Conservation (phyloP, 2,113 vertebrate species). For the Oenanthe oenanthe region DNA sequence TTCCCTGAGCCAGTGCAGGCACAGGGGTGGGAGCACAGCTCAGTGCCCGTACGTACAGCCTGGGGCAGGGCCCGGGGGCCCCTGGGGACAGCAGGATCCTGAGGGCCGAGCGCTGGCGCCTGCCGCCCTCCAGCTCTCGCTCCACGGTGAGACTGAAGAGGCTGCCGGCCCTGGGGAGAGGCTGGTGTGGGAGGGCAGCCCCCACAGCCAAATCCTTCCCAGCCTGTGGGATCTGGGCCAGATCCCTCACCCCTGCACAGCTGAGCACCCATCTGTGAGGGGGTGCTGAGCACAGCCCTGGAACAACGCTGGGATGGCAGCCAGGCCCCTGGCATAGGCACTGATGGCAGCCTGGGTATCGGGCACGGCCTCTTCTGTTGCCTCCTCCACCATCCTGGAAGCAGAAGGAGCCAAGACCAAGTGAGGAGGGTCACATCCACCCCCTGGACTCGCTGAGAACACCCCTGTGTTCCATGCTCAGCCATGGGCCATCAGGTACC, state of each 20-base stretch:
- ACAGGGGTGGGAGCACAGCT: rapidly evolving
- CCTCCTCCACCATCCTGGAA: constrained; percentile 40
- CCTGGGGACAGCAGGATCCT: constrained; percentile 75
- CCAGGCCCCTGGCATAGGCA: constrained; percentile 7
- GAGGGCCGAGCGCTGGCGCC: constrained; percentile 61
- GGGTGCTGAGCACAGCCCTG: neutral
- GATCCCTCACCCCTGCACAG: neutral
- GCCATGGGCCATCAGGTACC: neutral
- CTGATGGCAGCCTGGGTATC: constrained; percentile 39
- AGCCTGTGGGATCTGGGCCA: rapidly evolving
- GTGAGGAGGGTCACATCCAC: neutral
- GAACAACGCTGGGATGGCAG: neutral
- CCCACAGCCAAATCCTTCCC: neutral
- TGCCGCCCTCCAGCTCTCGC: constrained; percentile 28
- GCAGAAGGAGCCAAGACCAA: neutral
- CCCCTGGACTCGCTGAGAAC: neutral
- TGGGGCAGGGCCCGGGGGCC: constrained; percentile 47
- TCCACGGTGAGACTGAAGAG: constrained; percentile 78
- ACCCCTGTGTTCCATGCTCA: no score
- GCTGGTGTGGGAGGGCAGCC: rapidly evolving
- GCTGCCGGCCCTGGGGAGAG: constrained; percentile 53
- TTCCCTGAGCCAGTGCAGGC: rapidly evolving
- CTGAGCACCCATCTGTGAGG: rapidly evolving
- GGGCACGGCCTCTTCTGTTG: neutral
- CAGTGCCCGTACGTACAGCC: neutral